Conservation (phyloP, 2,113 vertebrate genomes). For the Narcine bancroftii region DNA sequence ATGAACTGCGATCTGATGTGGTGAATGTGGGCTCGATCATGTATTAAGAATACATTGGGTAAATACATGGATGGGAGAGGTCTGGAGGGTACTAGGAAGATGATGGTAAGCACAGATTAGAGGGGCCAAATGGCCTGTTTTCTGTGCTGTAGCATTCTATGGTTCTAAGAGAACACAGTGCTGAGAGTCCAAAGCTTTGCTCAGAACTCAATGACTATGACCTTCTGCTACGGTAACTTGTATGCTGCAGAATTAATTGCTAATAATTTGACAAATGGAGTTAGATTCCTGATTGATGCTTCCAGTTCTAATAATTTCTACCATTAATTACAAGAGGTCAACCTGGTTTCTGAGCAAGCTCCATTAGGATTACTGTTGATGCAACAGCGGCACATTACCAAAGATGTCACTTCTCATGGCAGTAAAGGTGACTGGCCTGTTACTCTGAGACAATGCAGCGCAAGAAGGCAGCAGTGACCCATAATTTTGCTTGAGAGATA, state of each 20-base stretch:
- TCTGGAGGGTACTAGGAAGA: no score
- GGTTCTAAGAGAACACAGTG: background rate
- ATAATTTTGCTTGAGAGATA: background rate
- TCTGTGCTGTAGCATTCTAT: no score
- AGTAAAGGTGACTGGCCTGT: background rate
- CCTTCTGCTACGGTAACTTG: conserved; percentile 9
- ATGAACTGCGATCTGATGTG: no score
- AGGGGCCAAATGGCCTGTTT: no score
- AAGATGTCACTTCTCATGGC: background rate
- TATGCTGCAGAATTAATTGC: conserved; percentile 10
- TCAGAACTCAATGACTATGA: conserved; percentile 10
- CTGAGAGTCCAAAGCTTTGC: background rate
- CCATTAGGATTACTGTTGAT: background rate
- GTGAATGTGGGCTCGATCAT: no score
- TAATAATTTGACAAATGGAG: conserved; percentile 18
- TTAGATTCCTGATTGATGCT: background rate
- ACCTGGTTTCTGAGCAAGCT: background rate
- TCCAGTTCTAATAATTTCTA: conserved; percentile 13
- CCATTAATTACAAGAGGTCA: background rate
- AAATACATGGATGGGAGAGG: no score
- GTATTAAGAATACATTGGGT: no score
- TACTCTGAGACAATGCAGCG: background rate
- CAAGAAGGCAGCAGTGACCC: background rate
- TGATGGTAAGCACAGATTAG: no score
- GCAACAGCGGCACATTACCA: background rate